phyloP scores from a whole-genome alignment of 2,113 vertebrate species.

The Psittacus erithacus region DNA sequence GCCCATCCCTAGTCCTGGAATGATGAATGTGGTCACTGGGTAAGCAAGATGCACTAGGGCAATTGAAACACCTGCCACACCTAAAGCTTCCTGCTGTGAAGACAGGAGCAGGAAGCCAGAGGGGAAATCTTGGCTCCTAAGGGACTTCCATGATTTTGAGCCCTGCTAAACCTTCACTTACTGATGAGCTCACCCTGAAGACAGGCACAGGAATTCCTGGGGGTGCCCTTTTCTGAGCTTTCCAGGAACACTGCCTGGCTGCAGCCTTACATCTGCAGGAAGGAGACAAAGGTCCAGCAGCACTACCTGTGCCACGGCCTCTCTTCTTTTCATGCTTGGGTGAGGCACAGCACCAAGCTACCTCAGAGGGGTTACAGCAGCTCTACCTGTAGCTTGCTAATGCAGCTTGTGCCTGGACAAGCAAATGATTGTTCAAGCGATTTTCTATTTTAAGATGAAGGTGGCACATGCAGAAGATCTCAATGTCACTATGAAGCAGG shows the following conservation, averaged over 20 bases:
- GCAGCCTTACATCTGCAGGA: neutral
- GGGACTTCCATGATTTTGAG: neutral
- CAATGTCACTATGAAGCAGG: constrained; percentile 66
- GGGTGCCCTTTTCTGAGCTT: neutral
- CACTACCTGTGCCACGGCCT: fast-evolving
- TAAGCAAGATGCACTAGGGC: neutral
- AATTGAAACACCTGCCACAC: neutral
- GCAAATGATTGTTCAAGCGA: neutral
- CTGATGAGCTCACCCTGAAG: neutral
- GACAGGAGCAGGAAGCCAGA: neutral
- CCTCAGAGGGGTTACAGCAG: neutral
- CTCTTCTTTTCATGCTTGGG: neutral
- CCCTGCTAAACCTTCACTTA: neutral
- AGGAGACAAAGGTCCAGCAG: neutral
- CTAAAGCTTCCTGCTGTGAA: neutral
- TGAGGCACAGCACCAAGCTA: neutral
- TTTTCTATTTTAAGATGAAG: constrained; percentile 51
- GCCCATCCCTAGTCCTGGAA: neutral
- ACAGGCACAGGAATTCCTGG: neutral
- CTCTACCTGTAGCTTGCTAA: neutral
- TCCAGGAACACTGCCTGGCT: neutral
- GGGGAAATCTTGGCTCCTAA: neutral
- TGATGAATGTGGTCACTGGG: neutral
- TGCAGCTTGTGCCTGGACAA: neutral
- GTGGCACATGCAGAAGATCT: constrained; percentile 26